Percentiles rank a stretch among this genome's conserved stretches.
These are phyloP conservation scores for Chloroclysta siterata DNA, from an alignment of 2,888 invertebrate genomes.

Conservation along the genomic window DNA sequence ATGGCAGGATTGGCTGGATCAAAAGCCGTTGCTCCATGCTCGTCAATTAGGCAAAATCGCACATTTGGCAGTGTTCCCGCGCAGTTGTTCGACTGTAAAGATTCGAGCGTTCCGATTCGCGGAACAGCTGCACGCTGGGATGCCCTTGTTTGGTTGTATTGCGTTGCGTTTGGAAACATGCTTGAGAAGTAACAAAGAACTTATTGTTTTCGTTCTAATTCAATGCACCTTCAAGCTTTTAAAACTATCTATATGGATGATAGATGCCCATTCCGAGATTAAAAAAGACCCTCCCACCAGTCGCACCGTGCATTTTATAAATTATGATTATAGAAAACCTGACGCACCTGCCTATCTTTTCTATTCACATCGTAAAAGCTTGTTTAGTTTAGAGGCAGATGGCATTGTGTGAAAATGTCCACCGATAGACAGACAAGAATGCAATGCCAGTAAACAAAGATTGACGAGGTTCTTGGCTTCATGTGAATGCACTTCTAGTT, in stretches of 20 bases:
- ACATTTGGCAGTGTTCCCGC: slow-evolving; percentile 79
- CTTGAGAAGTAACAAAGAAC: slow-evolving; percentile 36
- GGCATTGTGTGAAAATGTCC: background rate
- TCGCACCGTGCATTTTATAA: no score
- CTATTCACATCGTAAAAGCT: no score
- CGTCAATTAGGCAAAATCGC: slow-evolving; percentile 79
- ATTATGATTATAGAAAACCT: no score
- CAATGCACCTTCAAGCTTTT: no score
- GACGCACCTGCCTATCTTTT: no score
- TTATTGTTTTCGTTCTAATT: slow-evolving; percentile 10
- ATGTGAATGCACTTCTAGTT: background rate
- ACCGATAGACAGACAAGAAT: background rate
- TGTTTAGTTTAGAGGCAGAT: background rate
- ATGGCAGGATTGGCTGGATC: slow-evolving; percentile 60
- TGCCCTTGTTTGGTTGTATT: slow-evolving; percentile 65
- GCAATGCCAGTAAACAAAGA: background rate
- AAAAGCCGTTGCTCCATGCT: slow-evolving; percentile 70
- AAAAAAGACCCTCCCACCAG: no score
- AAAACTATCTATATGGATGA: no score
- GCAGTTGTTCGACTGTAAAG: slow-evolving; percentile 66
- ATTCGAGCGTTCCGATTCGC: slow-evolving; percentile 61
- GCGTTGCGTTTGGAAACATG: slow-evolving; percentile 49
- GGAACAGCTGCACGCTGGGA: slow-evolving; percentile 50
- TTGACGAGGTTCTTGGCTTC: background rate
- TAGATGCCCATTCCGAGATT: no score